phyloP scores from a whole-genome alignment of 2,113 vertebrate genomes.

The Agapornis roseicollis region DNA sequence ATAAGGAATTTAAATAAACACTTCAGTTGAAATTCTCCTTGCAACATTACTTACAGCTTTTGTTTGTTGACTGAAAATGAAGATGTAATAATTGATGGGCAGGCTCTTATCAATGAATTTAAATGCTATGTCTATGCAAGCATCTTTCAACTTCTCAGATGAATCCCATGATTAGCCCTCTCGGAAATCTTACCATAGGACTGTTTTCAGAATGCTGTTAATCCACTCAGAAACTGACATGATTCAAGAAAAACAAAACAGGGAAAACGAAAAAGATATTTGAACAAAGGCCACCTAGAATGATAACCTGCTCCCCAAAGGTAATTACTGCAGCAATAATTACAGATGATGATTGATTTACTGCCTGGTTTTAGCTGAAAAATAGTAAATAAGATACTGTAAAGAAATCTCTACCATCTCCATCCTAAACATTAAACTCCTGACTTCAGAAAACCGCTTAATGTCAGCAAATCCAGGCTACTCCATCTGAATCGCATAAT shows the following conservation, averaged over 20 bases:
- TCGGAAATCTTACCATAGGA: neutral
- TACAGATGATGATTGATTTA: slow-evolving; percentile 59
- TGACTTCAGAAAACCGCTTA: neutral
- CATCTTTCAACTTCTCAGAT: slow-evolving; percentile 23
- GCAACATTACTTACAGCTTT: slow-evolving; percentile 12
- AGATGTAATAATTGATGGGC: slow-evolving; percentile 29
- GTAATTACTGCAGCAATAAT: slow-evolving; percentile 52
- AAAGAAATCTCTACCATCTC: slow-evolving; percentile 45
- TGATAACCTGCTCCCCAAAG: slow-evolving; percentile 47
- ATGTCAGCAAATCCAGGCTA: slow-evolving; percentile 37
- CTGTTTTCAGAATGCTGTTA: slow-evolving; percentile 31
- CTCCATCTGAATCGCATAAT: slow-evolving; percentile 29
- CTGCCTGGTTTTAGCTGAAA: slow-evolving; percentile 52
- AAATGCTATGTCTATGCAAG: neutral
- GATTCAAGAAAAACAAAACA: slow-evolving; percentile 31
- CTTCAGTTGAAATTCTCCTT: slow-evolving; percentile 23
- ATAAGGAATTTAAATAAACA: neutral
- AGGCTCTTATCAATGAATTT: slow-evolving; percentile 19
- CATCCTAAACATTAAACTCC: neutral
- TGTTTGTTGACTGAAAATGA: slow-evolving; percentile 21
- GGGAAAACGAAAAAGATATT: slow-evolving; percentile 13
- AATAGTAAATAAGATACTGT: slow-evolving; percentile 46
- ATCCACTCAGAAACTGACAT: slow-evolving; percentile 25
- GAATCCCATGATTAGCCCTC: slow-evolving; percentile 14
- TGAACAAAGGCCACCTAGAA: slow-evolving; percentile 58